Percentiles rank a stretch among this genome's conserved stretches.
Conservation (phyloP, 2,113 vertebrate species). For the Peucedramus taeniatus region DNA sequence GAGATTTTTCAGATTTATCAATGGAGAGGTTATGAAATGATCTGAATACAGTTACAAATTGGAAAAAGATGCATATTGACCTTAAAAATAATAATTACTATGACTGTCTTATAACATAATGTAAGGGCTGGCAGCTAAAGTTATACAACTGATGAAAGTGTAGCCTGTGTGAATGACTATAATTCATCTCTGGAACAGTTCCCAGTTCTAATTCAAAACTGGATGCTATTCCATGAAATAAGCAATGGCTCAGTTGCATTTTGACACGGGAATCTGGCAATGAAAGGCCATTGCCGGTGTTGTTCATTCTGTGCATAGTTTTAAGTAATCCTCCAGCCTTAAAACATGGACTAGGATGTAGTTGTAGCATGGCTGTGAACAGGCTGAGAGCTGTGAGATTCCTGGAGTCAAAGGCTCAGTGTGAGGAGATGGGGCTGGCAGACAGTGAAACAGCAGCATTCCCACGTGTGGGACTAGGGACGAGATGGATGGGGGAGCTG, state of each 20-base stretch:
- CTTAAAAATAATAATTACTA: neutral
- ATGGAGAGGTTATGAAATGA: neutral
- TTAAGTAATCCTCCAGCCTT: neutral
- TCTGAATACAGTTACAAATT: neutral
- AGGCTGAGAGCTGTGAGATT: neutral
- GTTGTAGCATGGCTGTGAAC: rapidly evolving
- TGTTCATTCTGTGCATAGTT: neutral
- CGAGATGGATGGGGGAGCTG: neutral
- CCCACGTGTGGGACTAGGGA: rapidly evolving
- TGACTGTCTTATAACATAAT: neutral
- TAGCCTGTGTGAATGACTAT: neutral
- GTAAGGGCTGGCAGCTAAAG: neutral
- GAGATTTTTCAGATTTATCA: neutral
- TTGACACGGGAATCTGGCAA: rapidly evolving
- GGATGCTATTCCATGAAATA: neutral
- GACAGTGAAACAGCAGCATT: rapidly evolving
- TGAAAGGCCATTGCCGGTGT: neutral
- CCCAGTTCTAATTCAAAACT: neutral
- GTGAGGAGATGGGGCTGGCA: neutral
- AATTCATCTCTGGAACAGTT: neutral
- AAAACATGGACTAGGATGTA: neutral
- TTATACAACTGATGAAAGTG: neutral
- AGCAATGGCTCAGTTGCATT: neutral
- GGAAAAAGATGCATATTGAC: neutral
- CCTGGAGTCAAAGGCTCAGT: neutral